A percentile compares a stretch with the other conserved stretches of the same genome.
These are phyloP conservation scores for Setipinna tenuifilis DNA, from an alignment of 2,797 vertebrate species.

Conservation along the genomic window DNA sequence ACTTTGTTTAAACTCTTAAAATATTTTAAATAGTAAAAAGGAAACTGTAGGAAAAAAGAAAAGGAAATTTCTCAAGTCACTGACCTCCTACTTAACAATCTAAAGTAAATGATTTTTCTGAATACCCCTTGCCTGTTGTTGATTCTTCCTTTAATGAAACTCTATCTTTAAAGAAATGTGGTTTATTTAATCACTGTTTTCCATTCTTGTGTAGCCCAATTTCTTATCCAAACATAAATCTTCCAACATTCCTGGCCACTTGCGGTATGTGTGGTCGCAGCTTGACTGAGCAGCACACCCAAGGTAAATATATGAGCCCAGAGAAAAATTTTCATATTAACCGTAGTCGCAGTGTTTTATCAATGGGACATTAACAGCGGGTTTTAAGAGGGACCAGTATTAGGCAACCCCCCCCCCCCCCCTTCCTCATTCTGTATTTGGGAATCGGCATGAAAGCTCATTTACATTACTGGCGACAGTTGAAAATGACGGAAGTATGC, in stretches of 20 bases:
- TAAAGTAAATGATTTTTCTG: too few relatives aligned
- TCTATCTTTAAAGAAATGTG: background rate
- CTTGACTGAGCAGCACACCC: constrained; percentile 40
- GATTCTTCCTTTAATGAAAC: background rate
- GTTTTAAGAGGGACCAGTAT: constrained; percentile 14
- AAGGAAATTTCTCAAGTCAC: too few relatives aligned
- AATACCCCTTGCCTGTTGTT: background rate
- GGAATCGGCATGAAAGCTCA: background rate
- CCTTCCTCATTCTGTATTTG: background rate
- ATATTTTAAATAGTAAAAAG: too few relatives aligned
- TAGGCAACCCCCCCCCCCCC: background rate
- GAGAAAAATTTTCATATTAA: constrained; percentile 66
- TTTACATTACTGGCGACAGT: constrained; percentile 1
- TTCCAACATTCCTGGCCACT: background rate
- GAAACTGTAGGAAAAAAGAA: too few relatives aligned
- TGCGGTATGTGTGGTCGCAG: background rate
- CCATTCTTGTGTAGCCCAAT: background rate
- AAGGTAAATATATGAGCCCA: constrained; percentile 51
- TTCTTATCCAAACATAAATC: constrained; percentile 17
- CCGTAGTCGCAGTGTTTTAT: constrained; percentile 39
- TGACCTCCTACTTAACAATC: too few relatives aligned
- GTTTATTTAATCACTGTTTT: background rate
- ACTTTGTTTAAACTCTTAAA: background rate
- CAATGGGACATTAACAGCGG: constrained; percentile 29
- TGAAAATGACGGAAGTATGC: constrained; percentile 45